Evolutionary conservation across 2,113 vertebrate species (phyloP).

Genomic region (Lepus europaeus): DNA sequence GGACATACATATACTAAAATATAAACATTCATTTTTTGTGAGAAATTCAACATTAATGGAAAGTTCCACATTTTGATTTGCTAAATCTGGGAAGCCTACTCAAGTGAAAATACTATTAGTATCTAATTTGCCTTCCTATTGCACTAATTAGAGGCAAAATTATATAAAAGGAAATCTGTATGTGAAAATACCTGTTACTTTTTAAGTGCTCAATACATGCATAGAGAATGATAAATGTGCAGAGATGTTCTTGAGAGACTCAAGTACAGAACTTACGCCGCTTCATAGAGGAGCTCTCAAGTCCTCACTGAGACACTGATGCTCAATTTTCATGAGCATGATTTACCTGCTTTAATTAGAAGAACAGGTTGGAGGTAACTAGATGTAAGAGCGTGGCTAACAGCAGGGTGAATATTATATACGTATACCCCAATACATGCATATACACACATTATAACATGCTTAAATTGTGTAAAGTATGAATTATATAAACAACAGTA

Average conservation of each 20-base stretch:
- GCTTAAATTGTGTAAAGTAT: too few species aligned
- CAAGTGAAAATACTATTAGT: neutral
- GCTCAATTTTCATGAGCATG: neutral
- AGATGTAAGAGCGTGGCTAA: neutral
- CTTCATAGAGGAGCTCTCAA: neutral
- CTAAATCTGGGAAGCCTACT: neutral
- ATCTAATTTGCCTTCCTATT: neutral
- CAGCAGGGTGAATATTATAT: neutral
- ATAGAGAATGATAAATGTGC: constrained; percentile 14
- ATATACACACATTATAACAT: neutral
- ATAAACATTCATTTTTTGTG: constrained; percentile 1
- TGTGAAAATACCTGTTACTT: constrained; percentile 47
- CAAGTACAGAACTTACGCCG: neutral
- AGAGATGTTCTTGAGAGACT: constrained; percentile 28
- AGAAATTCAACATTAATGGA: constrained; percentile 17
- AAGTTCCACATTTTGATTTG: neutral
- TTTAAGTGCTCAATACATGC: constrained; percentile 28
- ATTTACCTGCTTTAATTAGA: constrained; percentile 40
- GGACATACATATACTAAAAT: neutral
- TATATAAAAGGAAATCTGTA: neutral
- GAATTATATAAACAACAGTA: neutral
- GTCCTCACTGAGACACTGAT: neutral
- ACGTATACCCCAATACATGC: neutral
- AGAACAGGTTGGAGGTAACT: neutral
- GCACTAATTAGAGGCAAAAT: constrained; percentile 14